Evolutionary conservation across 2,888 invertebrate species (phyloP), one percentile per base, ranked within the genome.

Genomic region (Julus scandinavius): DNA sequence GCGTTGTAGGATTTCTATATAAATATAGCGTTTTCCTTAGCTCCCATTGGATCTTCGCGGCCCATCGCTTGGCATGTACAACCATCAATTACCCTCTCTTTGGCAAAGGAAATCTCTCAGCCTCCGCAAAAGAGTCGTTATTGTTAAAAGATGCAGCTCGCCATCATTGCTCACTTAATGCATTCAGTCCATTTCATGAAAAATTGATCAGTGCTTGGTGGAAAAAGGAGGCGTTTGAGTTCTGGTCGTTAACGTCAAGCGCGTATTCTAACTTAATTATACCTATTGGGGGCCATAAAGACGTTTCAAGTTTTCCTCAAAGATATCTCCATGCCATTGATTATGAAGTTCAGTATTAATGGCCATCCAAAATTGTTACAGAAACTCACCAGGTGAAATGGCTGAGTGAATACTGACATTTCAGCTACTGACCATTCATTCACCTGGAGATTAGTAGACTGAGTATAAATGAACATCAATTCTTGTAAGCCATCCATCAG

Each of bases 101-200:
- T 29, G 29, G 20, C 72, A 72, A 72, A 58, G 72, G 72, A 72
- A 72, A 72, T 72, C 72, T 72, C 29, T 72, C 20, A 5, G 72
- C 29, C 29, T 72, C 72, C 29, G 6, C 72, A 72, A 72, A 72
- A 72, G 72, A 72, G 72, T 29, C 72, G 72, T 72, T 72, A 72
- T 72, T 72, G 72, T 72, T 72, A 72, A 72, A 72, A 72, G 72
- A 72, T 72, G 72, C 72, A 72, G 72, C 72, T 72, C 17, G 72
- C 72, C 72, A 72, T 72, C 72, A 72, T 72, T 72, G 72, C 72
- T 72, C 72, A 72, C 72, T 72, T 72, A 72, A 72, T 72, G 72
- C 72, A 72, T 72, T 72, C 72, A 72, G 72, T 72, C 72, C 72
- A 72, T 72, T 72, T 17, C 72, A 72, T 72, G 72, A 72, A 72